These are phyloP conservation scores for Spea multiplicata DNA, from an alignment of 2,113 vertebrate genomes.

Conservation along the genomic window DNA sequence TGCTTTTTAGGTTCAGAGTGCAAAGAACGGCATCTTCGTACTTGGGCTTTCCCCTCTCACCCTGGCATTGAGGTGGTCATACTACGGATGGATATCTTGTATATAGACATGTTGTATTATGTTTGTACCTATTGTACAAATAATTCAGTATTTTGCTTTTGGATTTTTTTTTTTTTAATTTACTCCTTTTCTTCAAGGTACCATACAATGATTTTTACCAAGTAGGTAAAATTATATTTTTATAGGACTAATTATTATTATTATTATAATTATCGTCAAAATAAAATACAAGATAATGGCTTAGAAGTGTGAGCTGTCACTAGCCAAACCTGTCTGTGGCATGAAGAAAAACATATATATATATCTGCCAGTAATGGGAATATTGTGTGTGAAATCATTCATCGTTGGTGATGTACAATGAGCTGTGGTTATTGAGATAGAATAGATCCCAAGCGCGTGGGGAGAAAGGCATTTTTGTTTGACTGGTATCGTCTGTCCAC, in stretches of 20 bases:
- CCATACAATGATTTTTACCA: slow-evolving; percentile 31
- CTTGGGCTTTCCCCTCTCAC: slow-evolving; percentile 15
- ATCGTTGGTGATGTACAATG: no score
- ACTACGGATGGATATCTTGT: slow-evolving; percentile 37
- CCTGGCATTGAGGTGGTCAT: slow-evolving; percentile 14
- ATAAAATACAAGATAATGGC: slow-evolving; percentile 19
- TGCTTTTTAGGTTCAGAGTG: not conserved
- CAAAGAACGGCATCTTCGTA: not conserved
- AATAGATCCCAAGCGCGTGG: no score
- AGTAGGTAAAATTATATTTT: slow-evolving; percentile 39
- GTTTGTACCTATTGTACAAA: slow-evolving; percentile 53
- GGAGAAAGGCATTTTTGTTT: no score
- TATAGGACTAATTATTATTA: slow-evolving; percentile 32
- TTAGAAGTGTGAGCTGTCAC: not conserved
- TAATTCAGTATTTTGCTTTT: slow-evolving; percentile 7
- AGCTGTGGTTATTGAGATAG: no score
- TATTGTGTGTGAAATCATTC: no score
- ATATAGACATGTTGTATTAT: slow-evolving; percentile 54
- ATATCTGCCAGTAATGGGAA: not conserved
- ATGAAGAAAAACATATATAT: not conserved
- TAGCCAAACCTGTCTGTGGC: not conserved
- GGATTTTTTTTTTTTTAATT: not conserved
- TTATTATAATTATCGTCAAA: slow-evolving; percentile 11
- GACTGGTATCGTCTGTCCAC: no score
- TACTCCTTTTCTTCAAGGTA: slow-evolving; percentile 28